Conservation (phyloP, 2,113 vertebrate genomes). For the Ailuropoda melanoleuca region DNA sequence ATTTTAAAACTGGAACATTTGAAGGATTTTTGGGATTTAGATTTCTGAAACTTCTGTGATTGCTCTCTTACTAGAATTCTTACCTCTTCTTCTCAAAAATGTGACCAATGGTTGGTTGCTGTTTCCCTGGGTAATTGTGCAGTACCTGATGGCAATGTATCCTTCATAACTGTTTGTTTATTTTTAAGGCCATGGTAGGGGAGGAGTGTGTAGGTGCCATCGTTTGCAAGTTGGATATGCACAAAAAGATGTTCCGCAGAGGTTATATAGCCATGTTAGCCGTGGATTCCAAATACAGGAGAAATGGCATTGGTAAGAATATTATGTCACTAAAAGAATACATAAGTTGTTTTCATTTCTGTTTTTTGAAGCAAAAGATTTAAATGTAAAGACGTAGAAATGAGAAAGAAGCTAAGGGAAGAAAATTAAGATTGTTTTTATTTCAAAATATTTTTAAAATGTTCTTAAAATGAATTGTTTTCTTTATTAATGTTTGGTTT, state of each 20-base stretch:
- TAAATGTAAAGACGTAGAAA: conserved; percentile 52
- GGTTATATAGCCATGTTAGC: conserved; percentile 99
- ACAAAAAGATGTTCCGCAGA: conserved; percentile 99
- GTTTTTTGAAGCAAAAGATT: conserved; percentile 52
- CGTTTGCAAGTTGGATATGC: conserved; percentile 99
- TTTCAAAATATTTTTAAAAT: conserved; percentile 34
- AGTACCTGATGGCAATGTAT: conserved; percentile 78
- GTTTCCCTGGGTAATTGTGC: conserved; percentile 56
- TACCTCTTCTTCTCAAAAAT: conserved; percentile 30
- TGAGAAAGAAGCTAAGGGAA: conserved; percentile 44
- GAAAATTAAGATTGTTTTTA: conserved; percentile 14
- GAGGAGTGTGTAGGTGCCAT: conserved; percentile 99
- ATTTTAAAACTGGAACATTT: conserved; percentile 23
- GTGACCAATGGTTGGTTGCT: conserved; percentile 30
- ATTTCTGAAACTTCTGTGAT: conserved; percentile 34
- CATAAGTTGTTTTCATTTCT: conserved; percentile 62
- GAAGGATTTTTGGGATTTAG: conserved; percentile 42
- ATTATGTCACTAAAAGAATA: conserved; percentile 54
- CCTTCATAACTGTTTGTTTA: conserved; percentile 83
- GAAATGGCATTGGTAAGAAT: conserved; percentile 98
- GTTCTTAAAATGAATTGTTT: neutral
- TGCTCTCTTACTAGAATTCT: neutral
- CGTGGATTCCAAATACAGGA: conserved; percentile 99
- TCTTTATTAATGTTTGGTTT: conserved; percentile 20
- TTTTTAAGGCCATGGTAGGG: conserved; percentile 97